Evolutionary conservation across 2,113 vertebrate genomes (phyloP), one percentile per base, ranked within the genome.

Genomic region (Cricetomys ansorgei): DNA sequence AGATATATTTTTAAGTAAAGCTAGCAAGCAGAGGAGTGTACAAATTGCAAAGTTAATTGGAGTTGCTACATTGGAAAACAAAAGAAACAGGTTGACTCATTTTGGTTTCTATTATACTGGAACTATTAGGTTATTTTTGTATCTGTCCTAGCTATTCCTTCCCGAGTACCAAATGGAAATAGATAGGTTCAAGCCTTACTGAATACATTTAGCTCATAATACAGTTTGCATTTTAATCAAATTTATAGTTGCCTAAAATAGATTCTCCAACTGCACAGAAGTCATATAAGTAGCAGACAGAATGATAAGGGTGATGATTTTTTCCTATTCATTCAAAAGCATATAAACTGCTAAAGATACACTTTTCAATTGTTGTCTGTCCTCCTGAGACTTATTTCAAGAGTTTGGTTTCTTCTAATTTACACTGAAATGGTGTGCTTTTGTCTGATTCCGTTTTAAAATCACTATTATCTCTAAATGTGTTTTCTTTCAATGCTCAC

Each of bases 191-290:
- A 96, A 96, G 59, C 57, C 53, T 53, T 57, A 40, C 75, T 57
- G 84, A 97, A 92, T 96, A 57, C 34, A 88, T 81, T 89, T 88
- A 55, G 91, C 50, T 96, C 55, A 92, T 97, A 94, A 95, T 92
- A 96, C 48, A 96, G 80, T 91, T 97, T 96, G 72, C 86, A 86
- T 92, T 97, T 94, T 97, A 97, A 97, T 97, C 91, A 97, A 96
- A 96, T 97, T 95, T 97, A 94, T 94, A 91, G 64, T 89, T 96
- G 55, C 67, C 91, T 75, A 91, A 97, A 97, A 97, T 95, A 97
- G 87, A 94, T n/a, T 86, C 16, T 88, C 83, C 69, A 83, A 94
- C 88, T 89, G 90, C 12, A 73, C 85, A 97, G 81, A 95, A 94
- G 85, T 94, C 90, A 80, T 65, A 55, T 93, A 95, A 97, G 88